A percentile compares a stretch with the other conserved stretches of the same genome.
Evolutionary conservation across 1,140 invertebrate genomes (phyloP).

Genomic region (Samia ricini): DNA sequence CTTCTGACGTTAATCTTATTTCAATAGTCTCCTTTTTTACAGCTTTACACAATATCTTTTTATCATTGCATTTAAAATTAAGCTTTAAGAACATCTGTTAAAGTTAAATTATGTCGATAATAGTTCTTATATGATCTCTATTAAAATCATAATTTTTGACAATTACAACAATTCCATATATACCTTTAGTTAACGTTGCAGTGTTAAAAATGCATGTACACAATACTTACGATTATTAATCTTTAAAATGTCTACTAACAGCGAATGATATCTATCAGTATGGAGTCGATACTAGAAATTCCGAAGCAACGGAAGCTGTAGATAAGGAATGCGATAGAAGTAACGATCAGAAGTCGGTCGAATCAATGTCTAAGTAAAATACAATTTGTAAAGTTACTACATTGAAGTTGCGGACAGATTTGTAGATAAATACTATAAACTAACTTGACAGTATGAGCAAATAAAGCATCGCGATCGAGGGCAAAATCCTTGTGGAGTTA

Average conservation of each 20-base stretch:
- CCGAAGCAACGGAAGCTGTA: not conserved
- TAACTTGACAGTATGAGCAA: not conserved
- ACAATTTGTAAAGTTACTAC: not conserved
- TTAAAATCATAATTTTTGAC: too few relatives aligned
- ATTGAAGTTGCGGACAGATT: conserved; percentile 1
- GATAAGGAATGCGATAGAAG: not conserved
- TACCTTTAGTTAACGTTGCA: too few relatives aligned
- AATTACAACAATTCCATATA: too few relatives aligned
- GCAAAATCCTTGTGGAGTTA: too few relatives aligned
- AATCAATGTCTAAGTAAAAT: not conserved
- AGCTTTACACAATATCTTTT: not conserved
- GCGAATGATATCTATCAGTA: not conserved
- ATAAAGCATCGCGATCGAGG: not conserved
- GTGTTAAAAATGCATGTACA: not conserved
- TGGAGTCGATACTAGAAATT: not conserved
- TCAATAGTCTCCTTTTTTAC: not conserved
- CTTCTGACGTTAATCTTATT: not conserved
- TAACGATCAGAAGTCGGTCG: not conserved
- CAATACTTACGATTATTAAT: too few relatives aligned
- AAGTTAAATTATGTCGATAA: too few relatives aligned
- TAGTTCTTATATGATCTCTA: too few relatives aligned
- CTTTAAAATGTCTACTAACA: not conserved
- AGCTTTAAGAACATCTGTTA: not conserved
- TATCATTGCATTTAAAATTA: not conserved
- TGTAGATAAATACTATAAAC: not conserved